Evolutionary conservation across 2,797 vertebrate species (phyloP), one percentile per base, ranked within the genome.

Genomic region (Echiichthys vipera): DNA sequence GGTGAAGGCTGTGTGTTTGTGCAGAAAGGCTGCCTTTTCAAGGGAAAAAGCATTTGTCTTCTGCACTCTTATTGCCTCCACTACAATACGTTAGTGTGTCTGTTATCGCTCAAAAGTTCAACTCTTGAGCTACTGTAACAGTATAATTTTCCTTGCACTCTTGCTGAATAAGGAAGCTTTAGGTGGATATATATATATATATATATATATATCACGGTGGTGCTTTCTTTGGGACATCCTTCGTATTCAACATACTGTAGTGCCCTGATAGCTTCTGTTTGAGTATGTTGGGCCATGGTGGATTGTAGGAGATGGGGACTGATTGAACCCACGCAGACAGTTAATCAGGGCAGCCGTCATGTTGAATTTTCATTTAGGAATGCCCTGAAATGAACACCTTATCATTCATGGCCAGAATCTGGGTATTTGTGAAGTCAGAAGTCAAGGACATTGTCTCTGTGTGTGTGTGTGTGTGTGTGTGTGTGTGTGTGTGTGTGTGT

Each of bases 371-470:
- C 55, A 20, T 15, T 50, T 22, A 80, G 69, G 65, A 85, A 78
- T 79, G 85, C 47, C 86, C 83, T 81, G 61, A 80, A 72, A 76
- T 22, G 71, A 63, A 85, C 81, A 85, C 70, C 53, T 66, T 58
- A 42, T 55, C 51, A 57, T 64, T 74, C 11, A 36, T 64, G 68
- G 64, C 55, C 46, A 36, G 39, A 84, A 84, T 86, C 77, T 75
- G 65, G 61, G 76, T 84, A 71, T 84, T 74, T 89, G 87, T 90
- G 76, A 92, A 91, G 84, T 88, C 91, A 90, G 84, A 91, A 94
- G 91, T 95, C 87, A 89, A 85, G 90, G 64, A 80, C 91, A 93
- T 88, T 92, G 92, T 92, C 57, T 13, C 39, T 55, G 71, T 87
- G 58, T 68, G 65, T 71, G 40, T 58, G 56, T 72, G 25, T 77